Conservation (phyloP, 2,797 vertebrate species). For the Pteronotus mesoamericanus region DNA sequence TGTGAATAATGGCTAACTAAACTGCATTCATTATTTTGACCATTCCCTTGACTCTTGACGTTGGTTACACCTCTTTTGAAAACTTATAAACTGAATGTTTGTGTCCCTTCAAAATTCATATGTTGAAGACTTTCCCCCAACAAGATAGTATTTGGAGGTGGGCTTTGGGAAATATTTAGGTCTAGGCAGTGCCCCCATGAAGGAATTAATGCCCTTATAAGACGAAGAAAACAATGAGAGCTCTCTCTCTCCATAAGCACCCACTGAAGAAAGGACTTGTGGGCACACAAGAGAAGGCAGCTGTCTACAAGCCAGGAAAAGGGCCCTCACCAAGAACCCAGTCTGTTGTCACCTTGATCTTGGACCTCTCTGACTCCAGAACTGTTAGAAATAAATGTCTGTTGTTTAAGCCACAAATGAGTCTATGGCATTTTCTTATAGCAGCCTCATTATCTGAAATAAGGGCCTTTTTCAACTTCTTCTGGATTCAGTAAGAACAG, state of each 20-base stretch:
- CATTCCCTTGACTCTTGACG: conserved; percentile 6
- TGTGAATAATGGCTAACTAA: conserved; percentile 11
- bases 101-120: background rate
- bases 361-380: background rate
- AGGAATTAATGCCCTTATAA: background rate
- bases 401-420: background rate
- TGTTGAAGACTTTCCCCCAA: background rate
- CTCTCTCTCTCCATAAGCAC: background rate
- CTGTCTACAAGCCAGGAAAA: background rate
- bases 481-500: background rate
- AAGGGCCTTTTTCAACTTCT: background rate
- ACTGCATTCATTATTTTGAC: background rate
- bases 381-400: conserved; percentile 1
- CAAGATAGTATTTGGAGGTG: background rate
- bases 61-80: conserved; percentile 7
- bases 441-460: background rate
- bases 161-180: background rate
- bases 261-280: background rate
- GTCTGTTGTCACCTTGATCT: background rate
- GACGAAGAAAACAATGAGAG: background rate
- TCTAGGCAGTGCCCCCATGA: background rate
- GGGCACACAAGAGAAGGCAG: background rate
- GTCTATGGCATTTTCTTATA: background rate
- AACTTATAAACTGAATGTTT: background rate
- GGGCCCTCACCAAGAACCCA: background rate